Evolutionary conservation across 2,113 vertebrate genomes (phyloP), one percentile per base, ranked within the genome.

Genomic region (Tachysurus fulvidraco): DNA sequence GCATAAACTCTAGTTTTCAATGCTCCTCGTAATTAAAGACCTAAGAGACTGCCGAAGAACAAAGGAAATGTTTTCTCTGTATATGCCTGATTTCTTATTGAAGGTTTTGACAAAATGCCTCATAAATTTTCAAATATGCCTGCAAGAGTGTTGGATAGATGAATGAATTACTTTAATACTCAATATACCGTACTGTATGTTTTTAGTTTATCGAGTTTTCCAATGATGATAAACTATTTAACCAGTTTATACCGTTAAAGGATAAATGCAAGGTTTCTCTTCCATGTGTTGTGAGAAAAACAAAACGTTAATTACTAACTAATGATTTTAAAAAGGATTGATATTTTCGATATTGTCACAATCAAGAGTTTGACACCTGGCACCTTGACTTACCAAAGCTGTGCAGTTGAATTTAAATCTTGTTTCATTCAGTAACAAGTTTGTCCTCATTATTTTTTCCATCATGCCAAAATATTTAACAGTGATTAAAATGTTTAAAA

Each of bases 381-480:
- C 88, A 84, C 82, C 86, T 87, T 93, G 91, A 92, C 91, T 89
- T 88, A 92, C 83, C 88, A 91, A 83, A 28, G 90, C 88, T 93
- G 92, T 87, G 90, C 89, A 89, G 89, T 89, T 93, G 94, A 90
- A 94, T 94, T 94, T 91, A 93, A 92, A 93, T 93, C 91, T 91
- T 69, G 83, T 91, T 93, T 89, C 91, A 89, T 93, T 93, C 91
- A 91, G 89, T 60, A 87, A 88, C 88, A 87, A 91, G 89, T 94
- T 94, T 91, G 92, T 94, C 93, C 93, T 94, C 92, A 93, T 94
- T 93, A 94, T 92, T 94, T 92, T 92, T 89, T 81, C 88, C 89
- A 92, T 93, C 91, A 90, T 90, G 90, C 67, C 62, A 85, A 92
- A 92, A 91, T 93, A 89, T 93, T 94, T 93, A 94, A 89, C 87